These are phyloP conservation scores for Sander lucioperca DNA, from an alignment of 2,113 vertebrate species.

Conservation along the genomic window DNA sequence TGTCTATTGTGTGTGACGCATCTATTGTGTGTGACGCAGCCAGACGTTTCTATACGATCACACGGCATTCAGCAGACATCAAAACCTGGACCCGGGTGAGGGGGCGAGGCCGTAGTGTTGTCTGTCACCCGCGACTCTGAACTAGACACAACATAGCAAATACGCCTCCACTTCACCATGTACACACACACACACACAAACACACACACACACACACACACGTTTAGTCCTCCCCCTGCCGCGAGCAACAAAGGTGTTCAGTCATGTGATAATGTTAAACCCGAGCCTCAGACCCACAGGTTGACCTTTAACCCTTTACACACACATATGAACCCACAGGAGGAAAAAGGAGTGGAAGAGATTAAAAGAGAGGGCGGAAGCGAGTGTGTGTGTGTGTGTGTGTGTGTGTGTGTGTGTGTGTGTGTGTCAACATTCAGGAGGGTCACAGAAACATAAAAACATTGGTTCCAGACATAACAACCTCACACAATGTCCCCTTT, in stretches of 20 bases:
- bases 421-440: slow-evolving; percentile 31
- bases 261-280: slow-evolving; percentile 89
- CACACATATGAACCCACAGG: slow-evolving; percentile 25
- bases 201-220: slow-evolving; percentile 46
- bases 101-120: not conserved
- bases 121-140: not conserved
- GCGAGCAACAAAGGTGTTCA: slow-evolving; percentile 89
- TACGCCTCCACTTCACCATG: slow-evolving; percentile 19
- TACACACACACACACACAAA: slow-evolving; percentile 34
- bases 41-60: slow-evolving; percentile 36
- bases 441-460: slow-evolving; percentile 87
- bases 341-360: slow-evolving; percentile 42
- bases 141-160: slow-evolving; percentile 71
- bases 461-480: slow-evolving; percentile 89
- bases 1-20: too few relatives aligned
- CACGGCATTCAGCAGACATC: slow-evolving; percentile 38
- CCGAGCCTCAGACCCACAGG: slow-evolving; percentile 85
- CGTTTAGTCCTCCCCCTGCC: slow-evolving; percentile 71
- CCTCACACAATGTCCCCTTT: slow-evolving; percentile 70
- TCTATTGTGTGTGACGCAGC: slow-evolving; percentile 22
- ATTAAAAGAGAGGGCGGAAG: slow-evolving; percentile 60
- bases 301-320: slow-evolving; percentile 84
- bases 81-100: slow-evolving; percentile 19
- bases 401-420: slow-evolving; percentile 33
- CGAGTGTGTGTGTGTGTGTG: slow-evolving; percentile 38